Conservation (phyloP, 2,797 vertebrate genomes). For the Danio aesculapii region DNA sequence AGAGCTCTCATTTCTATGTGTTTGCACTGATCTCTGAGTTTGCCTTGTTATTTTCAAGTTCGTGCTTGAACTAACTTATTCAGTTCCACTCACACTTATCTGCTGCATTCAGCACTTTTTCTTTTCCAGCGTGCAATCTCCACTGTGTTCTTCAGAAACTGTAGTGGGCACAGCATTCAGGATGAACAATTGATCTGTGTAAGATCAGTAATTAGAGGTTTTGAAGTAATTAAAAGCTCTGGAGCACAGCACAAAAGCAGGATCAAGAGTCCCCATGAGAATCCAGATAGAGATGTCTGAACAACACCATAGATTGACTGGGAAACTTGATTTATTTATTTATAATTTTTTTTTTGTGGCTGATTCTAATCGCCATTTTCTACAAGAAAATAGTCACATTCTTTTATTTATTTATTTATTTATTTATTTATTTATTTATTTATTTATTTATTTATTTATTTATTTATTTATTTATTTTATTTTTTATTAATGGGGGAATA, state of each 20-base stretch:
- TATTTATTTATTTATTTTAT: too few relatives aligned
- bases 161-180: constrained; percentile 68
- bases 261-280: constrained; percentile 37
- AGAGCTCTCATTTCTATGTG: background rate
- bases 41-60: background rate
- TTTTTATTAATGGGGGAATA: too few relatives aligned
- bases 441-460: too few relatives aligned
- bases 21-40: background rate
- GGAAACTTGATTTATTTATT: too few relatives aligned
- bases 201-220: constrained; percentile 79
- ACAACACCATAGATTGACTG: background rate
- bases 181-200: constrained; percentile 74
- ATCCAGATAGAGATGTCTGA: constrained; percentile 4
- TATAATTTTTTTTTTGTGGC: too few relatives aligned
- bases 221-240: constrained; percentile 56
- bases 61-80: background rate
- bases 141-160: constrained; percentile 70
- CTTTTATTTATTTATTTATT: too few relatives aligned
- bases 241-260: constrained; percentile 39
- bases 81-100: background rate
- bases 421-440: too few relatives aligned
- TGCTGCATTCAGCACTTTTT: background rate
- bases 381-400: too few relatives aligned
- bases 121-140: constrained; percentile 22
- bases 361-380: too few relatives aligned